phyloP scores from a whole-genome alignment of 2,888 invertebrate species.

The Cephus nigrinus region DNA sequence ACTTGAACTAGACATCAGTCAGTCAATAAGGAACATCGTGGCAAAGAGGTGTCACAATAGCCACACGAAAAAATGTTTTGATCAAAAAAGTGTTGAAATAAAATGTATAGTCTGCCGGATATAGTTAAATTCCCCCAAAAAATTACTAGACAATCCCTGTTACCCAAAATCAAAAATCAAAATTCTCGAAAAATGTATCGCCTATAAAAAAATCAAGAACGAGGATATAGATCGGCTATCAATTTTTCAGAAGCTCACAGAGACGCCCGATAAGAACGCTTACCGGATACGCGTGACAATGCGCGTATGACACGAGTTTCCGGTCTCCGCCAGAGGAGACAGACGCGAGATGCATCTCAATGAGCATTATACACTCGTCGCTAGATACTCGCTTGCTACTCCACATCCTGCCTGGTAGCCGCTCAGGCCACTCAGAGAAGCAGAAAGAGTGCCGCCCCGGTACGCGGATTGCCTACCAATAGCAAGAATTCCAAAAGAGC shows the following conservation, averaged over 20 bases:
- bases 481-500: not conserved
- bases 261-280: constrained; percentile 39
- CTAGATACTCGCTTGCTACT: constrained; percentile 23
- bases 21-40: not conserved
- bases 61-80: no score
- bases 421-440: not conserved
- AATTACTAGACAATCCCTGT: not conserved
- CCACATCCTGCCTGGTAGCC: constrained; percentile 26
- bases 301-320: constrained; percentile 63
- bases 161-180: not conserved
- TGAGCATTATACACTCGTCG: constrained; percentile 42
- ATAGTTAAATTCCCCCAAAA: constrained; percentile 27
- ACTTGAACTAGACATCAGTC: not conserved
- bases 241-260: constrained; percentile 24
- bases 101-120: not conserved
- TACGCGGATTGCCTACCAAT: not conserved
- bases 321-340: constrained; percentile 51
- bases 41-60: no score
- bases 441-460: not conserved
- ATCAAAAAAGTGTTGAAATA: not conserved
- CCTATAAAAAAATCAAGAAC: not conserved
- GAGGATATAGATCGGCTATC: not conserved
- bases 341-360: constrained; percentile 63
- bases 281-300: constrained; percentile 62
- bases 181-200: not conserved